Evolutionary conservation across 2,797 vertebrate genomes (phyloP), one percentile per base, ranked within the genome.

Genomic region (Cyprinodon diabolis): DNA sequence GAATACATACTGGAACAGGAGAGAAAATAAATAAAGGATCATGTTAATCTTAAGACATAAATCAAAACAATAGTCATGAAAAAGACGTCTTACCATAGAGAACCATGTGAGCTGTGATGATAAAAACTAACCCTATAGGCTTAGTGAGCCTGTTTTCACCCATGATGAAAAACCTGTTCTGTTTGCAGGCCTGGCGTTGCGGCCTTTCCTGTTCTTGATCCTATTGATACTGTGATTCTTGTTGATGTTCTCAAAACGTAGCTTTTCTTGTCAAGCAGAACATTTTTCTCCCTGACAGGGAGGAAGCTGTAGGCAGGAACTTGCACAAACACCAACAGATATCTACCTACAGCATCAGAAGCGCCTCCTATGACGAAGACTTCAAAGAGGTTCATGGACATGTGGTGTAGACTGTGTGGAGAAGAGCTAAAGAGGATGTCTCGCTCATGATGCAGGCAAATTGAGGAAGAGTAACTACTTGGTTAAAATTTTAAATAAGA

Each of bases 261-360:
- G 70, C 43, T 68, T 67, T 71, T 76, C 43, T 25, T 12, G 40
- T n/a, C 4, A 68, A 68, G 75, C 4, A 71, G 74, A 43, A 56
- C 66, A 19, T 45, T 25, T 79, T 72, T 68, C 40, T 67, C 57
- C 6, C 72, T 77, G 63, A 69, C 63, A 43, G 37, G 71, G 66
- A 89, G 83, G 87, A 90, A 88, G 87, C 80, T 62, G 79, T 17
- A 74, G 76, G 67, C 89, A 92, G 91, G 91, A 91, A 91, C 89
- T 89, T 65, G 69, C 77, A 68, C n/a, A 6, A 79, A 71, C 75
- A 77, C 49, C 21, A 15, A 75, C 60, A 11, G 80, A 76, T 84
- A 76, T 77, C 77, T 77, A 54, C 77, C 71, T 69, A 78, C 63
- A 49, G 52, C 25, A 37, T 74, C 69, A 78, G 4, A 84, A 52